A percentile compares a stretch with the other conserved stretches of the same genome.
Conservation (phyloP, 2,888 invertebrate species). For the Xestia rhomboidea region DNA sequence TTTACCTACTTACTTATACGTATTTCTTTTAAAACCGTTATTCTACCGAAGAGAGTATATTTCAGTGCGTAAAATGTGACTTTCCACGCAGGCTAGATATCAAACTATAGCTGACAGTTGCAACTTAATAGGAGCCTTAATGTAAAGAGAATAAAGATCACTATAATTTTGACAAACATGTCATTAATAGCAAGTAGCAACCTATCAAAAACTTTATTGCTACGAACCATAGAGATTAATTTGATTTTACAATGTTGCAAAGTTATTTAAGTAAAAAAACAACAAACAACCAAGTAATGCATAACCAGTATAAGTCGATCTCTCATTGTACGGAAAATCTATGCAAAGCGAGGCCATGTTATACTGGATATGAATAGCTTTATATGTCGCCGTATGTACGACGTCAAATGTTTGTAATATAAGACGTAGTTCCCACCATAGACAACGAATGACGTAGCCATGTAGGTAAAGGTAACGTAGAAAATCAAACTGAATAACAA, state of each 20-base stretch:
- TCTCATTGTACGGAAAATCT: background rate
- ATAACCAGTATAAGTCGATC: background rate
- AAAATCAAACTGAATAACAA: constrained; percentile 17
- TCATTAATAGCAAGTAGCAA: background rate
- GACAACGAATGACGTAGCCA: constrained; percentile 2
- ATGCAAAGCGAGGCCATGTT: too few relatives aligned
- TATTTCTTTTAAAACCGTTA: background rate
- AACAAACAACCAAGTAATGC: too few relatives aligned
- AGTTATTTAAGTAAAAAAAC: background rate
- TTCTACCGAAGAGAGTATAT: background rate
- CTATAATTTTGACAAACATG: background rate
- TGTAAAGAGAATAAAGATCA: background rate
- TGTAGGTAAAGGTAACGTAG: background rate
- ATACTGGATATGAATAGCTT: too few relatives aligned
- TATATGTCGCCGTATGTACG: background rate
- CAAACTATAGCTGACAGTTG: background rate
- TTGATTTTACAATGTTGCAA: background rate
- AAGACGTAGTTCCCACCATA: constrained; percentile 12
- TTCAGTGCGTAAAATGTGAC: background rate
- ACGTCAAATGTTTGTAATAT: constrained; percentile 12
- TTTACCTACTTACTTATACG: background rate
- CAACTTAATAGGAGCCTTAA: background rate
- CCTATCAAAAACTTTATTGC: background rate
- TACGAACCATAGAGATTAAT: background rate
- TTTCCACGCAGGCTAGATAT: background rate